Conservation (phyloP, 1,140 invertebrate species). For the Drosophila bocki region DNA sequence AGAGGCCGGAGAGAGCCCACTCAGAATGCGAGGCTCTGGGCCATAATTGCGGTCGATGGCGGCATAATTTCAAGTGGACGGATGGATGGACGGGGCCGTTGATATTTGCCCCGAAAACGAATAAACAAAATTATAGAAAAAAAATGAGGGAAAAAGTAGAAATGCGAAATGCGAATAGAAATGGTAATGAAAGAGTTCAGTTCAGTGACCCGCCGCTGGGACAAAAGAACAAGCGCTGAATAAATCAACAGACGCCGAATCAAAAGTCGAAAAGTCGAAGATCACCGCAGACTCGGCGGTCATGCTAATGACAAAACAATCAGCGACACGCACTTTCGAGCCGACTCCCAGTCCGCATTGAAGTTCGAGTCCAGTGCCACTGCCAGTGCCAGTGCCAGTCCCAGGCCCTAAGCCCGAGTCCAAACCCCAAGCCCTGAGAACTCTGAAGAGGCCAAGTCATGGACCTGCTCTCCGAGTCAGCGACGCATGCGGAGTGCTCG, state of each 20-base stretch:
- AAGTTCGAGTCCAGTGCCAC: neutral
- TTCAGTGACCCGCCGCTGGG: constrained; percentile 37
- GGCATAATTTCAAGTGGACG: constrained; percentile 77
- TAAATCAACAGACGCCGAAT: constrained; percentile 34
- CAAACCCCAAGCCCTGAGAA: neutral
- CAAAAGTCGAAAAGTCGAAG: constrained; percentile 44
- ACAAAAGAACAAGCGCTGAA: constrained; percentile 23
- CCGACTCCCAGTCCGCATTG: neutral
- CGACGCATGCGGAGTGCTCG: constrained; percentile 64
- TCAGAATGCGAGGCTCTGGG: constrained; percentile 51
- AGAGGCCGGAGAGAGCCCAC: constrained; percentile 37
- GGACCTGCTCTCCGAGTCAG: constrained; percentile 56
- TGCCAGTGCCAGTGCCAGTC: neutral
- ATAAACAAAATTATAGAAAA: constrained; percentile 23
- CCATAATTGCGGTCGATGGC: constrained; percentile 74
- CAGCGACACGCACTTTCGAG: constrained; percentile 42
- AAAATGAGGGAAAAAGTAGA: constrained; percentile 4
- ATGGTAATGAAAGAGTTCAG: constrained; percentile 17
- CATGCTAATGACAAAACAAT: constrained; percentile 81
- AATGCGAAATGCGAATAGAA: constrained; percentile 16
- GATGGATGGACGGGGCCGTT: neutral
- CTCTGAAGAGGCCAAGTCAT: constrained; percentile 18
- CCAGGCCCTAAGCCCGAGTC: neutral
- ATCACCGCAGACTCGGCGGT: constrained; percentile 36
- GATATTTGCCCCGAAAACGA: constrained; percentile 10